These are phyloP conservation scores for Acanthurus tractus DNA, from an alignment of 2,797 vertebrate genomes.

Conservation along the genomic window DNA sequence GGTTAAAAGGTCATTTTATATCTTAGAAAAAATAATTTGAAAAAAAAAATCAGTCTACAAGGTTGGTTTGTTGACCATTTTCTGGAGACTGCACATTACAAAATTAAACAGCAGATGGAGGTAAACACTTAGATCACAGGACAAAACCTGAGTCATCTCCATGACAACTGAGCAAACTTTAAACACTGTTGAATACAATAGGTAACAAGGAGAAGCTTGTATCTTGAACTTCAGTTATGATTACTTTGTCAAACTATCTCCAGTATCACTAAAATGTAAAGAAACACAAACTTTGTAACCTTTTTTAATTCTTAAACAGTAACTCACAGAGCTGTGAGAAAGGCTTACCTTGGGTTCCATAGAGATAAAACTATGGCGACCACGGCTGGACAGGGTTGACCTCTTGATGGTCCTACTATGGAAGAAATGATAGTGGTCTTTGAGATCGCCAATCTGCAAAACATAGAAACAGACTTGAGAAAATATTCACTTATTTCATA, in stretches of 20 bases:
- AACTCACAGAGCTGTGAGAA: constrained; percentile 6
- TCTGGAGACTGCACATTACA: not conserved
- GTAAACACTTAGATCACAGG: not conserved
- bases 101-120: constrained; percentile 8
- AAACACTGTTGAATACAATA: not conserved
- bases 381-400: constrained; percentile 94
- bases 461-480: constrained; percentile 44
- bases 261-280: not conserved
- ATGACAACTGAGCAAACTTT: constrained; percentile 16
- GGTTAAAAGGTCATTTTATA: not conserved
- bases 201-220: not conserved
- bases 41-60: constrained; percentile 7
- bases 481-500: not conserved
- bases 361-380: constrained; percentile 98
- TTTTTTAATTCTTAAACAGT: not conserved
- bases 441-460: constrained; percentile 95
- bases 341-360: constrained; percentile 98
- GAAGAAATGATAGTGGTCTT: constrained; percentile 99
- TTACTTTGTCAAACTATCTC: not conserved
- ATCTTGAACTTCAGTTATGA: not conserved
- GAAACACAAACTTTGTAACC: not conserved
- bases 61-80: not conserved
- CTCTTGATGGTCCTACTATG: constrained; percentile 99
- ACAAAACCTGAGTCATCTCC: constrained; percentile 15
- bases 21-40: not conserved